phyloP scores from a whole-genome alignment of 1,140 invertebrate genomes.

The Bombus picipes region DNA sequence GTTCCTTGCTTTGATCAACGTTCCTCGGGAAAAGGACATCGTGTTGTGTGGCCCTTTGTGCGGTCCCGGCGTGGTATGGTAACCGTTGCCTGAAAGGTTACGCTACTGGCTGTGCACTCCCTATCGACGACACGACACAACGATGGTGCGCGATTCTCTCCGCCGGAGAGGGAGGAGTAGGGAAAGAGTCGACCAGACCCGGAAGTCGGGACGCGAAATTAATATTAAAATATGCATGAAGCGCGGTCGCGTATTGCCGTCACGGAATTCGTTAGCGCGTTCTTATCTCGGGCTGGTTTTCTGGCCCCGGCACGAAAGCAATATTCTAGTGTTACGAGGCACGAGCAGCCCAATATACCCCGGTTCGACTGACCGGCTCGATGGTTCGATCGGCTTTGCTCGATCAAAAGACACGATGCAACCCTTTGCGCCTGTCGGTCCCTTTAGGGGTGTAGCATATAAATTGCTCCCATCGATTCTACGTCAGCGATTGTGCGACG shows the following conservation, averaged over 20 bases:
- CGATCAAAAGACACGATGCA: conserved; percentile 47
- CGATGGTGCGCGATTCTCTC: background rate
- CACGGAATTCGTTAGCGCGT: conserved; percentile 48
- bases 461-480: conserved; percentile 28
- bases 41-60: conserved; percentile 47
- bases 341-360: conserved; percentile 16
- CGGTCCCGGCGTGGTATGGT: background rate
- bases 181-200: background rate
- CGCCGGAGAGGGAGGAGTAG: background rate
- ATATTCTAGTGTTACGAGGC: conserved; percentile 38
- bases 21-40: conserved; percentile 51
- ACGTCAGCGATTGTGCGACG: conserved; percentile 23
- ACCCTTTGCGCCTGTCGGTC: conserved; percentile 27
- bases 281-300: conserved; percentile 27
- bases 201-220: conserved; percentile 25
- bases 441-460: conserved; percentile 34
- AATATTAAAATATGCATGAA: conserved; percentile 54
- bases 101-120: background rate
- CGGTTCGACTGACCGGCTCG: conserved; percentile 18
- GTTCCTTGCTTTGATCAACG: conserved; percentile 62
- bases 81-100: conserved; percentile 37
- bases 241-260: conserved; percentile 15
- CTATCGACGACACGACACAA: conserved; percentile 8
- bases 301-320: conserved; percentile 15
- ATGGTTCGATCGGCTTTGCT: conserved; percentile 31